A percentile compares a stretch with the other conserved stretches of the same genome.
Conservation (phyloP, 1,140 invertebrate genomes). For the Frieseomelitta varia region DNA sequence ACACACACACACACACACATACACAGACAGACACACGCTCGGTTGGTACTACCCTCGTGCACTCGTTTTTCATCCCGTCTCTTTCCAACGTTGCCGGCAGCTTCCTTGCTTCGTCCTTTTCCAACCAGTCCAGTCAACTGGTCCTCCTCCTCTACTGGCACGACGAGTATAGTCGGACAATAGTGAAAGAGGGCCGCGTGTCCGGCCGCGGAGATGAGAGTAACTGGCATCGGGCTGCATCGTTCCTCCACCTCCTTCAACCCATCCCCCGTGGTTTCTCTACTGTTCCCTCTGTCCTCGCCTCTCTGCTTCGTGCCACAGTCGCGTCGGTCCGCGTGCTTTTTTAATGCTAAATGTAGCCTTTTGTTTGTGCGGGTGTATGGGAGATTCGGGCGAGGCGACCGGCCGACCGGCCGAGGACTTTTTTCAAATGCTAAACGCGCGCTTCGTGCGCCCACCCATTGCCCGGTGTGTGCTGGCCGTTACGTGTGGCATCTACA, state of each 20-base stretch:
- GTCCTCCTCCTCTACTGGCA: conserved; percentile 5
- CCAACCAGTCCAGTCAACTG: neutral
- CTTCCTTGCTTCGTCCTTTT: neutral
- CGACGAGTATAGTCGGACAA: conserved; percentile 20
- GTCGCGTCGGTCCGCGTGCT: conserved; percentile 63
- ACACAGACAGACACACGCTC: no score
- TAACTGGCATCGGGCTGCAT: conserved; percentile 63
- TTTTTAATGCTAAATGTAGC: conserved; percentile 77
- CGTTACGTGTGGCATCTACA: conserved; percentile 60
- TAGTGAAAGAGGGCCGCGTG: conserved; percentile 57
- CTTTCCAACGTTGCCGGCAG: neutral
- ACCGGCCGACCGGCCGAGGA: conserved; percentile 45
- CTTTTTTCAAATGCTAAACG: conserved; percentile 75
- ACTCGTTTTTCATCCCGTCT: conserved; percentile 19
- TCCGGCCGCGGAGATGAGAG: conserved; percentile 64
- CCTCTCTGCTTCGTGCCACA: conserved; percentile 40
- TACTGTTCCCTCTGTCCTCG: conserved; percentile 5
- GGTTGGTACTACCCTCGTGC: conserved; percentile 1
- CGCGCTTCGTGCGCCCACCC: conserved; percentile 58
- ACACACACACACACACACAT: no score
- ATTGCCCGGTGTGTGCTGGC: conserved; percentile 22
- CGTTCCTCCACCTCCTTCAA: conserved; percentile 39
- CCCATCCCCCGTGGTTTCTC: neutral
- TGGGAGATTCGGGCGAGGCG: conserved; percentile 58
- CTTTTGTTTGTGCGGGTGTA: conserved; percentile 72